Base-by-base conservation (phyloP, 2,113 vertebrate genomes). In the Trogon melanurus region DNA sequence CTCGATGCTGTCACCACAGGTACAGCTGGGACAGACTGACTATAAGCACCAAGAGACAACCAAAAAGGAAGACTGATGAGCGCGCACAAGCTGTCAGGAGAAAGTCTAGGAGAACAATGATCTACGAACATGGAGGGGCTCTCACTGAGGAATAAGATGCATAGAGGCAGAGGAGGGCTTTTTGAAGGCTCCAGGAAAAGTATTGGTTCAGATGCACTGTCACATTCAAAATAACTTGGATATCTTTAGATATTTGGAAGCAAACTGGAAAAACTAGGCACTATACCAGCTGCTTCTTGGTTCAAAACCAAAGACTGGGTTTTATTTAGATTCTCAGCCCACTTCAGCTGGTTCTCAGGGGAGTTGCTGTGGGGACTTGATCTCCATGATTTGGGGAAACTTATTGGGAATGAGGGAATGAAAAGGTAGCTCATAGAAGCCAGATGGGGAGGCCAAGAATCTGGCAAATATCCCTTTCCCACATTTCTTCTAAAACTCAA, bases 401-500 rank as follows among this genome's bases (percentile, higher is more conserved):
- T 92, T 89, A 89, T 3, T 54, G 74, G 65, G 69, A 92, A 95
- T 84, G 82, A 79, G 54, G 83, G 76, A 96, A 96, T 91, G 92
- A 92, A 95, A 96, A 96, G 85, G 96, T 91, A 96, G 92, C 87
- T 95, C 94, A 95, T 61, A 91, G 91, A 89, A 97, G 93, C 92
- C 95, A 97, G 94, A 97, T 93, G 92, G 93, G 66, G 69, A 97
- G 84, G 92, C 92, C 89, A 95, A 92, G 94, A 92, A 95, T 85
- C 86, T 96, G 92, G 92, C 96, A 96, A 95, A 95, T 93, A 96
- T 89, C 83, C 90, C 85, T 93, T 95, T 95, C 83, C 93, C 91
- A 93, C 80, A 94, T 94, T 93, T 96, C 88, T 96, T 92, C 93
- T 85, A 94, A 85, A 96, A 94, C 91, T 94, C 93, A 95, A 94